These are phyloP conservation scores for Gastrophryne carolinensis DNA, from an alignment of 2,797 vertebrate genomes.

Conservation along the genomic window DNA sequence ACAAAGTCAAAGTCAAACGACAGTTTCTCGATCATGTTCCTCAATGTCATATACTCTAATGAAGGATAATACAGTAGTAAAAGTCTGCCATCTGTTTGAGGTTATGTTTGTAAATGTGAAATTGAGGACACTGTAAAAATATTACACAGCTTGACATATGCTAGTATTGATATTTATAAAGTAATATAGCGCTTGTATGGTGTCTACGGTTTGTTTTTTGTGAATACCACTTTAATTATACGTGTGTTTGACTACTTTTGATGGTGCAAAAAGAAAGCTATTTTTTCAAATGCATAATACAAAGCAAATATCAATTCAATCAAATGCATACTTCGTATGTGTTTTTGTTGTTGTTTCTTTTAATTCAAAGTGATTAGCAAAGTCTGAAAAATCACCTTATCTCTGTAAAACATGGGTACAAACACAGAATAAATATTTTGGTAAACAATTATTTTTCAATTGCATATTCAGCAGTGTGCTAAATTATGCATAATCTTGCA, in stretches of 20 bases:
- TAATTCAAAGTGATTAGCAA: constrained; percentile 78
- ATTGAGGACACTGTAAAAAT: background rate
- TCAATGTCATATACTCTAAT: too few relatives aligned
- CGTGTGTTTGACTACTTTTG: background rate
- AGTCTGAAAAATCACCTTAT: constrained; percentile 77
- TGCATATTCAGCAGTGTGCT: constrained; percentile 83
- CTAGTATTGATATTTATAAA: too few relatives aligned
- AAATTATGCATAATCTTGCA: constrained; percentile 87
- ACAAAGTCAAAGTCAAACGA: too few relatives aligned
- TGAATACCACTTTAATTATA: constrained; percentile 9
- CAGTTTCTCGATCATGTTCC: too few relatives aligned
- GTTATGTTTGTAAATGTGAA: background rate
- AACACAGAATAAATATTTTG: constrained; percentile 83
- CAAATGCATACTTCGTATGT: constrained; percentile 68
- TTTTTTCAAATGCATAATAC: constrained; percentile 39
- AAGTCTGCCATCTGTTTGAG: too few relatives aligned
- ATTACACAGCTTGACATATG: too few relatives aligned
- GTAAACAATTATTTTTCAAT: constrained; percentile 82
- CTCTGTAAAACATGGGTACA: constrained; percentile 77
- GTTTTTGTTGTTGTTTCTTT: constrained; percentile 53
- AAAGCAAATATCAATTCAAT: constrained; percentile 84
- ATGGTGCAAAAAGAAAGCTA: constrained; percentile 6
- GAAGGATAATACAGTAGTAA: too few relatives aligned
- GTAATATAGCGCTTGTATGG: too few relatives aligned
- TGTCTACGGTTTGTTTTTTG: background rate